Base-by-base conservation (phyloP, 2,888 invertebrate species). In the Spodoptera littoralis region DNA sequence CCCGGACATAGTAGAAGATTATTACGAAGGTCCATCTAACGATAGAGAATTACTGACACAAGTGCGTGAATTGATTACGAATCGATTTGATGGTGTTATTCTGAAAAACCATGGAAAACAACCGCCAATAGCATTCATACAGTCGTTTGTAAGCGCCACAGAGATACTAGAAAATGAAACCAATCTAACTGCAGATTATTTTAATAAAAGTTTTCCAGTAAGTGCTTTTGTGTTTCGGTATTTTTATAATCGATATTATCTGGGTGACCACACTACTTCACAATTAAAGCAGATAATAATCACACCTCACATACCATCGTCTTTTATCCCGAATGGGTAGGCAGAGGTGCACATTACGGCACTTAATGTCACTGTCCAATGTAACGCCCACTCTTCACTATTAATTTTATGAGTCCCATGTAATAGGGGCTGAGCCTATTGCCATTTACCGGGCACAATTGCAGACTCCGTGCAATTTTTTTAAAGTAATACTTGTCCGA, bases 31-130 rank as follows among this genome's bases (percentile, higher is more conserved):
- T 8, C 24, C 22, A 3, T 57, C 68, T 0, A 73, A 55, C 2
- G 74, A 80, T 50, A 61, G 76, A 46, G 65, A 76, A 30, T 51
- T 85, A n/a, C 51, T 82, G 44, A 47, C 65, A 42, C 57, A 73
- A 51, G 77, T 79, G 11, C 43, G 55, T n/a, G 63, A 79, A 36
- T 51, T 82, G 42, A 70, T 80, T 18, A 63, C 66, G 3, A 30
- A 72, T 51, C 57, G 62, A 4, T 56, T 80, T 11, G 81, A 83
- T 56, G 84, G 83, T 4, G 57, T 83, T 6, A 54, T 80, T 6
- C 5, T 84, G 9, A 59, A 49, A 1, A 78, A 69, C n/a, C 60
- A 46, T 22, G 36, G 46, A 42, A 50, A 59, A 5, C 48, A 52
- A 49, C 58, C 65, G 9, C 75, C 80, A 4, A 66, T 58, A n/a